A percentile compares a stretch with the other conserved stretches of the same genome.
phyloP scores from a whole-genome alignment of 2,888 invertebrate genomes.

The Trichogramma evanescens region DNA sequence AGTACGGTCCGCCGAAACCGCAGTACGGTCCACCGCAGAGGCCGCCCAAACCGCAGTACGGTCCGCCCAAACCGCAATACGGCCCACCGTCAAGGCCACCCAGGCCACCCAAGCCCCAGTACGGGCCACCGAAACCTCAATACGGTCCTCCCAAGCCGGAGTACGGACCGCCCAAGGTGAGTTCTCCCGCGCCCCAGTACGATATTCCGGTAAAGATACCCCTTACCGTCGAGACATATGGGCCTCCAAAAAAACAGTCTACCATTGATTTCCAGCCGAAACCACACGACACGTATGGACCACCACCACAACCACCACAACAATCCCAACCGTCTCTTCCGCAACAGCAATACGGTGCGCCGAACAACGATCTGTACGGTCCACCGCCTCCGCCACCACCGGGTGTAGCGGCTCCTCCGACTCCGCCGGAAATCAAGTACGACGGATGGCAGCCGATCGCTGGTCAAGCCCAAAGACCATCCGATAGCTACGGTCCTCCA shows the following conservation, averaged over 20 bases:
- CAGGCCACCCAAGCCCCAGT: conserved; percentile 35
- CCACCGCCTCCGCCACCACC: conserved; percentile 61
- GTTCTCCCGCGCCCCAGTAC: conserved; percentile 44
- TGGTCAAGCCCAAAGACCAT: conserved; percentile 44
- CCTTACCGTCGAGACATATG: conserved; percentile 39
- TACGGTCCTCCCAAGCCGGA: conserved; percentile 22
- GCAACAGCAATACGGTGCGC: conserved; percentile 46
- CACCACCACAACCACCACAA: conserved; percentile 30
- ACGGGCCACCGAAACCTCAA: conserved; percentile 29
- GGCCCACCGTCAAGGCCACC: conserved; percentile 32
- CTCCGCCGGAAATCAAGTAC: conserved; percentile 67
- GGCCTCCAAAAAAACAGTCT: conserved; percentile 35
- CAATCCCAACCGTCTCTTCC: conserved; percentile 3
- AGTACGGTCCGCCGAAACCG: conserved; percentile 29
- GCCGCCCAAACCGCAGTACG: conserved; percentile 40
- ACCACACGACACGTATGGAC: conserved; percentile 35
- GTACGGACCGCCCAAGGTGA: conserved; percentile 30
- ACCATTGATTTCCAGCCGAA: conserved; percentile 16
- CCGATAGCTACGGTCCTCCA: conserved; percentile 19
- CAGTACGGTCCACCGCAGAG: conserved; percentile 29
- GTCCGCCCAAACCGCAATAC: conserved; percentile 47
- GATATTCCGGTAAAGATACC: conserved; percentile 33
- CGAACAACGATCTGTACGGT: conserved; percentile 49
- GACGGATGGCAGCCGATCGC: conserved; percentile 85
- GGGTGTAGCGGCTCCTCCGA: conserved; percentile 67